Evolutionary conservation across 53 echinoderm and acorn worm species (phyloP).

Genomic region (Mesocentrotus franciscanus): DNA sequence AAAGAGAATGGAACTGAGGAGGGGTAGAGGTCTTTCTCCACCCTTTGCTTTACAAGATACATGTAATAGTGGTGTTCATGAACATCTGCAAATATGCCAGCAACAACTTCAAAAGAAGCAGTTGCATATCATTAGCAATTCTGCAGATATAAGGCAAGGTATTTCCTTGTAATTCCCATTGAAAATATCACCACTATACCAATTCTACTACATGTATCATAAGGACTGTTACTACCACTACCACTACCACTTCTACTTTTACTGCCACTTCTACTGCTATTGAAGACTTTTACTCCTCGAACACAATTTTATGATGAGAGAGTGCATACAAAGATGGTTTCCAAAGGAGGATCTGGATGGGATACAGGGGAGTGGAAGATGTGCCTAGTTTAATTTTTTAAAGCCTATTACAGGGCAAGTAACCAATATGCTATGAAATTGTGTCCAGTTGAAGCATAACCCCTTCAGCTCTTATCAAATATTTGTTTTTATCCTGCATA

Average conservation of each 20-base stretch:
- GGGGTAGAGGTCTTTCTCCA: neutral
- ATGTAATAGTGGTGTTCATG: neutral
- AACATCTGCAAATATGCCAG: constrained; percentile 6
- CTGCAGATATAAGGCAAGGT: neutral
- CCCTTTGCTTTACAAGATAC: neutral
- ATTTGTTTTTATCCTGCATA: too few species aligned
- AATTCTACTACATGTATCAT: neutral
- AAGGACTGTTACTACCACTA: neutral
- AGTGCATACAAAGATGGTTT: neutral
- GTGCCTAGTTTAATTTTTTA: neutral
- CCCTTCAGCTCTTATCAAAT: too few species aligned
- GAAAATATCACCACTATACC: neutral
- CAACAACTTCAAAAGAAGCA: neutral
- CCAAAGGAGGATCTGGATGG: neutral
- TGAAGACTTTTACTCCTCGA: neutral
- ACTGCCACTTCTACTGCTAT: neutral
- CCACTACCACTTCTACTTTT: neutral
- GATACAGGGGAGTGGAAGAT: neutral
- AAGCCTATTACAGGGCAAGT: neutral
- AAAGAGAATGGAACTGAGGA: neutral
- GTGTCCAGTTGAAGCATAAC: neutral
- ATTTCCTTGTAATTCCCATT: neutral
- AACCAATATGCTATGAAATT: neutral
- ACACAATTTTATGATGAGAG: neutral
- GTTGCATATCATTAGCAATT: neutral